Conservation (phyloP, 1,140 invertebrate genomes). For the Ostrea denselamellosa region DNA sequence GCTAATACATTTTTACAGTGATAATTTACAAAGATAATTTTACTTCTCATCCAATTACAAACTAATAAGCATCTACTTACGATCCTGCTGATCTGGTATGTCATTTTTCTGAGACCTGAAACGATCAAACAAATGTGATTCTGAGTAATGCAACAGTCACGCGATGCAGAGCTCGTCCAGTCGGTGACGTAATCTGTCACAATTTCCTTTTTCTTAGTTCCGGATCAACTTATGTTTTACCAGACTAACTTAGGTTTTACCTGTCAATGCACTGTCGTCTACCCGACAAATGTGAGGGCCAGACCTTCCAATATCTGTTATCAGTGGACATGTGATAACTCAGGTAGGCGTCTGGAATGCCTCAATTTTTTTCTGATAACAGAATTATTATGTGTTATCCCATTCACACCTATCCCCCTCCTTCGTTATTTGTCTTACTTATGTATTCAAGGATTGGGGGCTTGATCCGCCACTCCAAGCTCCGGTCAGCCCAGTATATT, state of each 20-base stretch:
- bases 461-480: too few relatives aligned
- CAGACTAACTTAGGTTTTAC: not conserved
- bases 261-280: not conserved
- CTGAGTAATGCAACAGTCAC: slow-evolving; percentile 17
- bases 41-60: too few relatives aligned
- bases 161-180: not conserved
- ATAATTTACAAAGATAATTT: too few relatives aligned
- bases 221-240: not conserved
- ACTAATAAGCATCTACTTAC: not conserved
- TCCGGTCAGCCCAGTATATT: too few relatives aligned
- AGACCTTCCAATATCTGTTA: not conserved
- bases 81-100: slow-evolving; percentile 22
- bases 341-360: slow-evolving; percentile 3
- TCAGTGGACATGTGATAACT: not conserved
- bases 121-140: not conserved
- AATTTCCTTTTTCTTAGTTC: not conserved
- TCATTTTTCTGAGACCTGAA: not conserved
- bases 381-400: not conserved
- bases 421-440: not conserved
- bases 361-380: not conserved
- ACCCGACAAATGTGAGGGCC: slow-evolving; percentile 10
- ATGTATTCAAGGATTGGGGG: too few relatives aligned
- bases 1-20: too few relatives aligned
- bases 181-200: not conserved
- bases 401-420: not conserved